Percentiles rank a stretch among this genome's conserved stretches.
phyloP scores from a whole-genome alignment of 1,140 invertebrate genomes.

The Hylyphantes graminicola region DNA sequence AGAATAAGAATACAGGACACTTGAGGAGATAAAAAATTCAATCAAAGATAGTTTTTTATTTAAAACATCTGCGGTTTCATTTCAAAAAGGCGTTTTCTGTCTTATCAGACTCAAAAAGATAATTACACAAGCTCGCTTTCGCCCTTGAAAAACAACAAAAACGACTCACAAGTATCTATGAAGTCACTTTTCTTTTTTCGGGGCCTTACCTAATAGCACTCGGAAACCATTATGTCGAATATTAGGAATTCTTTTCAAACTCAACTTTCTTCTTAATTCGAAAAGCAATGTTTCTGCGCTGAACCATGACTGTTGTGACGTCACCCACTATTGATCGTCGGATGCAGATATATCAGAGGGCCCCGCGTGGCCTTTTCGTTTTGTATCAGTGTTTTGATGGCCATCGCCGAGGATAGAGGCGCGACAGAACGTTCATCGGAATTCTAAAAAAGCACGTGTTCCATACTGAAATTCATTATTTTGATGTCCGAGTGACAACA shows the following conservation, averaged over 20 bases:
- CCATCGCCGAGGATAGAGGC: background rate
- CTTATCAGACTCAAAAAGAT: background rate
- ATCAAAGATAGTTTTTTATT: too few species aligned
- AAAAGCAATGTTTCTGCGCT: constrained; percentile 8
- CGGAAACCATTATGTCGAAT: constrained; percentile 13
- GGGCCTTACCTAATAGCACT: constrained; percentile 28
- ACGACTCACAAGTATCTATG: constrained; percentile 3
- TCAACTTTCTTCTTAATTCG: background rate
- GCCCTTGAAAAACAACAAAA: constrained; percentile 21
- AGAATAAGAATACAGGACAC: too few species aligned
- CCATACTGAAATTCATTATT: background rate
- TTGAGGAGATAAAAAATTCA: too few species aligned
- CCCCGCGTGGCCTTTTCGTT: background rate
- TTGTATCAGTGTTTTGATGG: constrained; percentile 19
- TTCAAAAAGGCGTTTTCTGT: background rate
- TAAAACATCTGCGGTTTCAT: too few species aligned
- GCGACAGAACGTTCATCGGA: background rate
- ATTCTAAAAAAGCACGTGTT: constrained; percentile 9
- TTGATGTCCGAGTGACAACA: constrained; percentile 1
- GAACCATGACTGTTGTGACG: constrained; percentile 40
- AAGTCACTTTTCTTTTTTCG: constrained; percentile 21
- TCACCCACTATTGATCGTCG: constrained; percentile 43
- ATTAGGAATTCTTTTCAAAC: constrained; percentile 21
- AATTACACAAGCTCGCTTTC: background rate
- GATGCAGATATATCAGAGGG: constrained; percentile 5